Percentiles rank a stretch among this genome's conserved stretches.
Conservation (phyloP, 2,797 vertebrate species). For the Hyperoplus lanceolatus region DNA sequence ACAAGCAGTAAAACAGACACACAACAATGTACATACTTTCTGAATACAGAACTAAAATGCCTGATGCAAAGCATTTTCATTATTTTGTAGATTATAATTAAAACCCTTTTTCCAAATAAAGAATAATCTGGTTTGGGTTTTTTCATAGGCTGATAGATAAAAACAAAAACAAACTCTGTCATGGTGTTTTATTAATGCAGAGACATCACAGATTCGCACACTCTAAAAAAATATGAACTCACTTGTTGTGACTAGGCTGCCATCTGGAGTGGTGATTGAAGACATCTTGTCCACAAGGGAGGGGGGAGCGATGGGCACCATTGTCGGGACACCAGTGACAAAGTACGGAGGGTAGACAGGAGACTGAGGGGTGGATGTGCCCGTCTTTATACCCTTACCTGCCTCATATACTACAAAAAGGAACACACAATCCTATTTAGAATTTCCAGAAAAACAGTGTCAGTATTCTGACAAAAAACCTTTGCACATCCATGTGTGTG, state of each 20-base stretch:
- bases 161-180: background rate
- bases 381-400: constrained; percentile 94
- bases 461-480: background rate
- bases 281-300: constrained; percentile 93
- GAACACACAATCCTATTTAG: constrained; percentile 7
- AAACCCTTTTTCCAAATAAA: background rate
- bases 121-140: background rate
- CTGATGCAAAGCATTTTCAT: background rate
- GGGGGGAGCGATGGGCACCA: constrained; percentile 90
- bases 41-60: background rate
- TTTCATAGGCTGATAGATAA: background rate
- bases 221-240: constrained; percentile 24
- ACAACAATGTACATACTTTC: background rate
- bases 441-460: background rate
- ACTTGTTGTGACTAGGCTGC: constrained; percentile 77
- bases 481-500: constrained; percentile 14
- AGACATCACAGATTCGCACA: constrained; percentile 1
- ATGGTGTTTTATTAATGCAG: background rate
- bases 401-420: constrained; percentile 92
- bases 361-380: constrained; percentile 84
- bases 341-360: constrained; percentile 93
- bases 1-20: background rate
- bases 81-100: background rate
- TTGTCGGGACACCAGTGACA: constrained; percentile 90
- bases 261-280: constrained; percentile 80